Conservation (phyloP, 30 jellyfish, hydroid and myxozoan genomes). For the Hydractinia echinata region DNA sequence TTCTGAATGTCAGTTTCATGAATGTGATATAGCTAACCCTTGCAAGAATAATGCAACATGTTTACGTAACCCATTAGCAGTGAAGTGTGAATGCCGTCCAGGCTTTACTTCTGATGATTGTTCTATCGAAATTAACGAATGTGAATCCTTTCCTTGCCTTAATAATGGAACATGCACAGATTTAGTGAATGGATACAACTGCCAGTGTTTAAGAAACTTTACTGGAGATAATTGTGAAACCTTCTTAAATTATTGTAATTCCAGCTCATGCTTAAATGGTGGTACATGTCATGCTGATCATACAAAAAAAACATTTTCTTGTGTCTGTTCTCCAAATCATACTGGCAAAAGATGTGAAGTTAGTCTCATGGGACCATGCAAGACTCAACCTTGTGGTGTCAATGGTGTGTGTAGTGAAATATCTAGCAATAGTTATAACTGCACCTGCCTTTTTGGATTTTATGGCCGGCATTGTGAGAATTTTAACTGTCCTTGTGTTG, state of each 20-base stretch:
- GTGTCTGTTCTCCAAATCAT: conserved; percentile 56
- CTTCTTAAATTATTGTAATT: conserved; percentile 59
- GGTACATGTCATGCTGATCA: conserved; percentile 63
- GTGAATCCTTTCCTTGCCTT: conserved; percentile 45
- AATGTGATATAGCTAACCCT: not conserved
- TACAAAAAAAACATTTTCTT: conserved; percentile 28
- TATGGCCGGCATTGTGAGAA: conserved; percentile 60
- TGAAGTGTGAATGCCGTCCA: conserved; percentile 22
- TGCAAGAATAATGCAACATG: conserved; percentile 35
- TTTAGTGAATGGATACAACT: conserved; percentile 38
- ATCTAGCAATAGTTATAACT: conserved; percentile 1
- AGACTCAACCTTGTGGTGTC: conserved; percentile 2
- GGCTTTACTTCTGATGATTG: conserved; percentile 45
- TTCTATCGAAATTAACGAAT: conserved; percentile 25
- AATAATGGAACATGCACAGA: conserved; percentile 55
- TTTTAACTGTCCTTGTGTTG: conserved; percentile 53
- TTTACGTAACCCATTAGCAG: not conserved
- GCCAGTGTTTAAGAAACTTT: conserved; percentile 57
- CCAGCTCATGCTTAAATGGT: conserved; percentile 58
- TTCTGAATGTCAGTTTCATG: conserved; percentile 3
- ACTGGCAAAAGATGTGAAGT: conserved; percentile 60
- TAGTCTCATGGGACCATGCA: conserved; percentile 4
- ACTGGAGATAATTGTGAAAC: conserved; percentile 68
- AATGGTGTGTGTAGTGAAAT: conserved; percentile 5
- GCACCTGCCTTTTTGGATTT: conserved; percentile 69